Percentiles rank a stretch among this genome's conserved stretches.
Conservation (phyloP, 1,140 invertebrate genomes). For the Pseudomyrmex gracilis region DNA sequence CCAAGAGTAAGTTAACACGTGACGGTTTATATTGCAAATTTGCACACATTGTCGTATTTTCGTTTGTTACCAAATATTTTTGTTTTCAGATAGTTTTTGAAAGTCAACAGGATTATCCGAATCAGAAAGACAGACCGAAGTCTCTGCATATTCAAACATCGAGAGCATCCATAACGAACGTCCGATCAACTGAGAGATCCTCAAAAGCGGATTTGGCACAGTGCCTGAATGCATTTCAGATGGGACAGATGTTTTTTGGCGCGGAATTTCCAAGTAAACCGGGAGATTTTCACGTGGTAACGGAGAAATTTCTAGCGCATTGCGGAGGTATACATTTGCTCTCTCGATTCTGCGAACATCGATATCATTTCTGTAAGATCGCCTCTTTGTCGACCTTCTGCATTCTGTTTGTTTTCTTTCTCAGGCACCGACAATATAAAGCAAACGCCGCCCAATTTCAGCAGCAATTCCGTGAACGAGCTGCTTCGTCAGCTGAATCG, state of each 20-base stretch:
- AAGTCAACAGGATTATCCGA: constrained; percentile 89
- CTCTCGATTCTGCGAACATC: constrained; percentile 28
- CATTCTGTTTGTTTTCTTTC: constrained; percentile 65
- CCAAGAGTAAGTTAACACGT: constrained; percentile 89
- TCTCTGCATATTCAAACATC: constrained; percentile 94
- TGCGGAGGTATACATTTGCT: constrained; percentile 87
- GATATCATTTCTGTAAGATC: background rate
- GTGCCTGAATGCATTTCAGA: constrained; percentile 90
- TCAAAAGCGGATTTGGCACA: constrained; percentile 90
- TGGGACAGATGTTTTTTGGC: constrained; percentile 90
- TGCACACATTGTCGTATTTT: background rate
- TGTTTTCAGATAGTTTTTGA: constrained; percentile 89
- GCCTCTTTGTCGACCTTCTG: constrained; percentile 72
- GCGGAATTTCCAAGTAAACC: constrained; percentile 90
- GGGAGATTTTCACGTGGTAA: constrained; percentile 89
- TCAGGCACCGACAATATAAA: constrained; percentile 86
- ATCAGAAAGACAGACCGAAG: constrained; percentile 92
- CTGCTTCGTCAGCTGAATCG: constrained; percentile 84
- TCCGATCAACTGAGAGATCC: constrained; percentile 89
- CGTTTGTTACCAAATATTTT: background rate
- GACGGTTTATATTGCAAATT: constrained; percentile 1
- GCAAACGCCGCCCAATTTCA: constrained; percentile 80
- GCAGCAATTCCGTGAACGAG: constrained; percentile 84
- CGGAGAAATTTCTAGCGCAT: constrained; percentile 91
- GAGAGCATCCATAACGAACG: constrained; percentile 92